A percentile compares a stretch with the other conserved stretches of the same genome.
Conservation (phyloP, 2,797 vertebrate species). For the Intellagama lesueurii region DNA sequence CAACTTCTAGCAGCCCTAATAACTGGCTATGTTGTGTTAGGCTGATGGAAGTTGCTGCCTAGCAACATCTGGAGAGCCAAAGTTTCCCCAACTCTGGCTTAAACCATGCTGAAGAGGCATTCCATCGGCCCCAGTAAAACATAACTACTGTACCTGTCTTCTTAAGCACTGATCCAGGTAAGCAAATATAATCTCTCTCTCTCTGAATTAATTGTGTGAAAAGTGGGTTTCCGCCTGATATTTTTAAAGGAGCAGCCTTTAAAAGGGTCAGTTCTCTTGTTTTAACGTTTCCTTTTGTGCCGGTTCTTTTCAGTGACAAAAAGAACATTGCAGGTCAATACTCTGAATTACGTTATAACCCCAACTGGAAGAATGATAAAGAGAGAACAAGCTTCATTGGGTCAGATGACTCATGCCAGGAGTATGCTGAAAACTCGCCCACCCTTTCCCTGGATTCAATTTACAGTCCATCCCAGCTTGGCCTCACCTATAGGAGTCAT, state of each 20-base stretch:
- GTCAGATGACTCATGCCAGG: background rate
- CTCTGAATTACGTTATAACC: slow-evolving; percentile 78
- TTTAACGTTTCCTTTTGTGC: slow-evolving; percentile 18
- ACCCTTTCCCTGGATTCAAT: slow-evolving; percentile 43
- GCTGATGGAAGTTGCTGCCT: background rate
- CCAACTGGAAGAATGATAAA: slow-evolving; percentile 80
- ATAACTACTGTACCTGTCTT: background rate
- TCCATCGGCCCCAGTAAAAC: background rate
- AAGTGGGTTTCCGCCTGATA: background rate
- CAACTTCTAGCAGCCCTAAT: no score
- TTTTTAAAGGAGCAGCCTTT: background rate
- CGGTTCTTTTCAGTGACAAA: slow-evolving; percentile 54
- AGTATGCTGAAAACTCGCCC: slow-evolving; percentile 6
- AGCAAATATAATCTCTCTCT: background rate
- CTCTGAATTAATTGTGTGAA: background rate
- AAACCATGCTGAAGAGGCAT: background rate
- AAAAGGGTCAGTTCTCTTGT: background rate
- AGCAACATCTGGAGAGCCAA: background rate
- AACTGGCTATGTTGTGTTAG: background rate
- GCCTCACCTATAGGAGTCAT: background rate
- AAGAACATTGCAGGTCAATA: slow-evolving; percentile 71
- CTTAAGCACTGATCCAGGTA: background rate
- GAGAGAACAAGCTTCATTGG: slow-evolving; percentile 44
- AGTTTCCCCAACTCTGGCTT: background rate
- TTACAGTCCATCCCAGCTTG: slow-evolving; percentile 47